Percentiles rank a stretch among this genome's conserved stretches.
Evolutionary conservation across 2,888 invertebrate species (phyloP).

Genomic region (Drosophila recens): DNA sequence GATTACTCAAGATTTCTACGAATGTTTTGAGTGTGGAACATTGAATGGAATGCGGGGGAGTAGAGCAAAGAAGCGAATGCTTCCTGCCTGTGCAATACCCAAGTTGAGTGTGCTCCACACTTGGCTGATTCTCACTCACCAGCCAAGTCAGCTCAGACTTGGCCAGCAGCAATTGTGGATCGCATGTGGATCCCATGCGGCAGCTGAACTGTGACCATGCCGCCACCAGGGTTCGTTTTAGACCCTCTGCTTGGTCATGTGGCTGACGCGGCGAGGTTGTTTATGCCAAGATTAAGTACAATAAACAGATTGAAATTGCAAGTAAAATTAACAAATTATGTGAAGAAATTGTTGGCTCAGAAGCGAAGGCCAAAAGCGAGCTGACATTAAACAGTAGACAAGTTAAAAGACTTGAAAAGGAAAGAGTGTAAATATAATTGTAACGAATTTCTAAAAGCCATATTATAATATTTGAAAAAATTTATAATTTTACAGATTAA

Average conservation of each 20-base stretch:
- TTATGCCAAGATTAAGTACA: slow-evolving; percentile 42
- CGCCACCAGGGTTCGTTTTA: slow-evolving; percentile 55
- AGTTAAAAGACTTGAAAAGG: not conserved
- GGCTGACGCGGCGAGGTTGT: slow-evolving; percentile 35
- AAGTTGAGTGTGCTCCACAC: slow-evolving; percentile 77
- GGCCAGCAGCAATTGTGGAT: slow-evolving; percentile 56
- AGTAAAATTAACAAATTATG: slow-evolving; percentile 73
- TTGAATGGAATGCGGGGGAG: slow-evolving; percentile 50
- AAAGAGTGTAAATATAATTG: not conserved
- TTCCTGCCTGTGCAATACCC: slow-evolving; percentile 72
- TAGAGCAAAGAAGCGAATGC: slow-evolving; percentile 52
- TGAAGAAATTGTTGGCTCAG: slow-evolving; percentile 54
- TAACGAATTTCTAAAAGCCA: too few species aligned
- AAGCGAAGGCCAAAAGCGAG: slow-evolving; percentile 60
- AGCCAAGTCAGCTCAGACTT: slow-evolving; percentile 23
- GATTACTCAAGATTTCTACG: slow-evolving; percentile 80
- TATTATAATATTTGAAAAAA: not conserved
- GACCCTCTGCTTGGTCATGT: slow-evolving; percentile 31
- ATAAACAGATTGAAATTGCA: slow-evolving; percentile 68
- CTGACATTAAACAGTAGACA: not conserved
- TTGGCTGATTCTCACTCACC: slow-evolving; percentile 80
- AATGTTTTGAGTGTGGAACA: slow-evolving; percentile 50
- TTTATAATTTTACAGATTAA: not conserved
- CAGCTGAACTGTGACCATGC: slow-evolving; percentile 74
- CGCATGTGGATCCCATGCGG: slow-evolving; percentile 39